These are phyloP conservation scores for Galleria mellonella DNA, from an alignment of 1,140 invertebrate species.

Conservation along the genomic window DNA sequence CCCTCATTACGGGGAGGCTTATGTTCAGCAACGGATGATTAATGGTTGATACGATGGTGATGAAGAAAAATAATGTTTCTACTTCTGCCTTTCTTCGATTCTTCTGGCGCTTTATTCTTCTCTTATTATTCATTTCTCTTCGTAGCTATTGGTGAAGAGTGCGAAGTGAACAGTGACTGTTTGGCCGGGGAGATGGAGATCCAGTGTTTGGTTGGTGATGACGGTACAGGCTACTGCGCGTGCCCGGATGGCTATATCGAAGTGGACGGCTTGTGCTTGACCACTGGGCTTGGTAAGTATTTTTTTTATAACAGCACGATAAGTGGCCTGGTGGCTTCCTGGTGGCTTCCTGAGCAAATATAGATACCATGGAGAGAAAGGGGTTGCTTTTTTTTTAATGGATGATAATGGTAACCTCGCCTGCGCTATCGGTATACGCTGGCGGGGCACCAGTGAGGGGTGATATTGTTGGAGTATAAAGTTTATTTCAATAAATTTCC, in stretches of 20 bases:
- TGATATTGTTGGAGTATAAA: too few species aligned
- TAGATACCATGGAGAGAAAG: background rate
- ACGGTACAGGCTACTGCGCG: constrained; percentile 29
- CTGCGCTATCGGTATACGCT: too few species aligned
- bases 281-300: constrained; percentile 34
- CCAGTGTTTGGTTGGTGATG: constrained; percentile 25
- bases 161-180: constrained; percentile 47
- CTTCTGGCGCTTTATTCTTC: too few species aligned
- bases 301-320: background rate
- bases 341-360: background rate
- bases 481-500: too few species aligned
- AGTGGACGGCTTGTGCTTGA: constrained; percentile 44
- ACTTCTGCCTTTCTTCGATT: too few species aligned
- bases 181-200: constrained; percentile 46
- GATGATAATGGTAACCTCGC: too few species aligned
- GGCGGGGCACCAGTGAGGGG: too few species aligned
- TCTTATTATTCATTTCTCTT: constrained; percentile 1
- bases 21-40: too few species aligned
- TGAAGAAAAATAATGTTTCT: too few species aligned
- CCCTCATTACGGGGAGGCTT: too few species aligned
- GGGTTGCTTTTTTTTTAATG: too few species aligned
- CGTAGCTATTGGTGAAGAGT: constrained; percentile 47
- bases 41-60: too few species aligned
- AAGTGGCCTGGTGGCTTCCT: background rate
- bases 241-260: constrained; percentile 34